Percentiles rank a stretch among this genome's conserved stretches.
phyloP scores from a whole-genome alignment of 2,113 vertebrate species.

The Halichoeres trimaculatus region DNA sequence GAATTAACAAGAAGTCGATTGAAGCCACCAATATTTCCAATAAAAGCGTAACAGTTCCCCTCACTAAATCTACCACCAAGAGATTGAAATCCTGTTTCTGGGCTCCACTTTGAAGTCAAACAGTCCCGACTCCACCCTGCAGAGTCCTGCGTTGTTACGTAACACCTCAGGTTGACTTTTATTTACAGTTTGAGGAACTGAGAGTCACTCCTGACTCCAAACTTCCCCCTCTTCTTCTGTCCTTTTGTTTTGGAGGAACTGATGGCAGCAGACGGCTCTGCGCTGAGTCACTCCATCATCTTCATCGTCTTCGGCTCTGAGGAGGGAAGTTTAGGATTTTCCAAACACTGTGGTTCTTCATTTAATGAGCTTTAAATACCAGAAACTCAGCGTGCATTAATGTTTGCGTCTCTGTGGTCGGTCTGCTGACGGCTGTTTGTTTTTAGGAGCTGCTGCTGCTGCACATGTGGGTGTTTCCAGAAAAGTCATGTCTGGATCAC shows the following conservation, averaged over 20 bases:
- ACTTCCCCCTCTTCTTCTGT: background rate
- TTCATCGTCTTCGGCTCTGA: background rate
- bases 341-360: conserved; percentile 24
- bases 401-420: conserved; percentile 34
- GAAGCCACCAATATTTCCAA: no score
- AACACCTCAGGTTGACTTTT: no score
- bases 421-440: conserved; percentile 33
- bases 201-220: no score
- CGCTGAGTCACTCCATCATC: conserved; percentile 43
- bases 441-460: background rate
- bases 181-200: no score
- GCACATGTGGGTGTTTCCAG: conserved; percentile 19
- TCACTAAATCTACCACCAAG: no score
- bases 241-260: conserved; percentile 34
- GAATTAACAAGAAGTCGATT: no score
- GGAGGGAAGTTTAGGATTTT: conserved; percentile 37
- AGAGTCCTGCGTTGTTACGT: no score
- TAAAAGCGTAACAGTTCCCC: no score
- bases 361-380: conserved; percentile 29
- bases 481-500: background rate
- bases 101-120: no score
- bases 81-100: no score
- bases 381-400: conserved; percentile 9
- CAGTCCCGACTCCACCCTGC: no score
- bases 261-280: conserved; percentile 22